Conservation (phyloP, 1,140 invertebrate species). For the Ylistrum balloti region DNA sequence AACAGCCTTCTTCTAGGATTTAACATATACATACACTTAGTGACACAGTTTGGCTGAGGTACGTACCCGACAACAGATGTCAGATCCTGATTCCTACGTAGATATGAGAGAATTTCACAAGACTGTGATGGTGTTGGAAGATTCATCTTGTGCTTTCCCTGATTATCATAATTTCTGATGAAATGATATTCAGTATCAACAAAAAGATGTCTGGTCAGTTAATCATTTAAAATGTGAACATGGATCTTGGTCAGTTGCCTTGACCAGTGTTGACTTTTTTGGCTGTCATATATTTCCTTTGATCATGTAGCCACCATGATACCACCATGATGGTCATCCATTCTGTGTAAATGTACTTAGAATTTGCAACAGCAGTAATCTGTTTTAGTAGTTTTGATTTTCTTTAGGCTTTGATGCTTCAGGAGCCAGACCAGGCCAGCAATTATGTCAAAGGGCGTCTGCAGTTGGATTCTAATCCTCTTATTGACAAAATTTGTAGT, state of each 20-base stretch:
- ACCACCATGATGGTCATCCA: too few species aligned
- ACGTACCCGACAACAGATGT: not conserved
- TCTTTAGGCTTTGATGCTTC: not conserved
- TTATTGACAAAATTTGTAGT: conserved; percentile 3
- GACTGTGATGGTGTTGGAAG: not conserved
- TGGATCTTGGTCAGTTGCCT: not conserved
- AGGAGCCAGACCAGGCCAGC: not conserved
- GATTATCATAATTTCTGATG: not conserved
- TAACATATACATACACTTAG: not conserved
- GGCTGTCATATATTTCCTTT: not conserved
- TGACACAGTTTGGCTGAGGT: not conserved
- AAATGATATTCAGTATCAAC: too few species aligned
- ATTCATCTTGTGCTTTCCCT: not conserved
- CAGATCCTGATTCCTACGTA: not conserved
- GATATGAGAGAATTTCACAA: not conserved
- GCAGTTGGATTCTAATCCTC: not conserved
- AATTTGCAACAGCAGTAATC: not conserved
- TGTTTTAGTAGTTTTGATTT: not conserved
- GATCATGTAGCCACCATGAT: not conserved
- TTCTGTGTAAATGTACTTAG: too few species aligned
- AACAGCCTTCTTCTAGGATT: not conserved
- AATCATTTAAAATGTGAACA: not conserved
- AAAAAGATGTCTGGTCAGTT: too few species aligned
- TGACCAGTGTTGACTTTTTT: not conserved
- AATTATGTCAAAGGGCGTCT: not conserved